Evolutionary conservation across 92 coral and sea anemone genomes (phyloP), one percentile per base, ranked within the genome.

Genomic region (Hydrozoanthus gracilis): DNA sequence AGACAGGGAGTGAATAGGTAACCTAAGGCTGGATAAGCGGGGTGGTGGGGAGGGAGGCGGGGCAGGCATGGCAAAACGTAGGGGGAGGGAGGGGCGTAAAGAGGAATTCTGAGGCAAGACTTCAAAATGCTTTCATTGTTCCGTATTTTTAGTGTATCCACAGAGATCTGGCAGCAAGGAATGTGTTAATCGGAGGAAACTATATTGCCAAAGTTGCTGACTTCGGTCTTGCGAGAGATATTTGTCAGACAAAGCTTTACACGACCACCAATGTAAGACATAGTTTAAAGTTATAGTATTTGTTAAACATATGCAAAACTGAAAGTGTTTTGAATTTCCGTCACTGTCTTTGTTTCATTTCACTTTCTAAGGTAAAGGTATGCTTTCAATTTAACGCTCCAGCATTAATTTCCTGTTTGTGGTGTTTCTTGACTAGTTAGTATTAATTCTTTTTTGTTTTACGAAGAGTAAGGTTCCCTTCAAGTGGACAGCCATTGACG

Each of bases 141-240:
- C 67, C 16, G 8, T 2, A 27, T 7, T 56, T 20, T 11, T 66
- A 76, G 82, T 76, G 82, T 55, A 76, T 76, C 44, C 82, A 76
- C 82, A 76, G 39, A 27, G 39, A 27, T 27, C 39, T 27, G 39
- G 39, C 39, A 27, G 39, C 39, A 27, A 27, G 39, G 65, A 76
- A 76, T 35, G 82, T 76, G 15, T 76, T 76, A 56, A 17, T 76
- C 27, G 82, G 82, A 55, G 44, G 13, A 4, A 76, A 27, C 6
- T 76, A 17, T 35, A 76, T 9, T 51, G 82, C 52, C 3, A 76
- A 76, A 52, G 82, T 76, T 76, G 82, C 82, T 27, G 82, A 76
- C 67, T 76, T 76, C 44, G 82, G 82, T 27, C 14, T 76, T 44
- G 82, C 82, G 17, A 76, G 82, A 39, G 82, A 76, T 39, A 27